Base-by-base conservation (phyloP, 2,797 vertebrate genomes). In the Helostoma temminkii region DNA sequence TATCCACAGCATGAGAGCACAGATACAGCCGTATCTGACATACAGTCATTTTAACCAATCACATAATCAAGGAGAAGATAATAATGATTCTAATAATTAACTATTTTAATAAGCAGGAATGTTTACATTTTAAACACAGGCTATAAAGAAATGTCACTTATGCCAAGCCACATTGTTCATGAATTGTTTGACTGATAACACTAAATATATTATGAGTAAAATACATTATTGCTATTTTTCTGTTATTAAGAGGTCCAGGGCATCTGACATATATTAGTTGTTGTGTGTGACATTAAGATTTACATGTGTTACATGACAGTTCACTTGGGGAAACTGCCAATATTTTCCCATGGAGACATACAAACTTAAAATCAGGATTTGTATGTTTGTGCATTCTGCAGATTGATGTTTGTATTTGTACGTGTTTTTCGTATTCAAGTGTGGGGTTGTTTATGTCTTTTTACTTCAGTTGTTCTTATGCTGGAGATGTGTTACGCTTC, bases 1-100 rank as follows among this genome's bases (percentile, higher is more conserved):
- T 73, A 92, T 97, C 56, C 89, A 93, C 62, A 91, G 50, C 3
- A 91, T 95, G 89, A 91, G 93, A 73, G 83, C 87, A 76, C 94
- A 95, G 61, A 88, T 97, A 32, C 94, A 93, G 76, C 82, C 90
- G 1, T 95, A 74, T 69, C 89, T 94, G 42, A 78, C 71, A 55
- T 47, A 83, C 5, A 62, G 32, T 43, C 30, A 56, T 26, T 37
- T 43, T n/a, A 52, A 66, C 25, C 32, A 67, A 41, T 26, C 34
- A 37, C 10, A 74, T 50, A 62, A 61, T 32, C 22, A 68, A 25
- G 9, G 30, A 55, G 42, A 54, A 50, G 25, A 82, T 14, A n/a
- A 54, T 47, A 7, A 19, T n/a, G 16, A 72, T 57, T 8, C 39
- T 60, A 28, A 54, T 36, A 80, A 79, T 72, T 19, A 42, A 28